These are phyloP conservation scores for Linyphia triangularis DNA, from an alignment of 2,888 invertebrate genomes.

Conservation along the genomic window DNA sequence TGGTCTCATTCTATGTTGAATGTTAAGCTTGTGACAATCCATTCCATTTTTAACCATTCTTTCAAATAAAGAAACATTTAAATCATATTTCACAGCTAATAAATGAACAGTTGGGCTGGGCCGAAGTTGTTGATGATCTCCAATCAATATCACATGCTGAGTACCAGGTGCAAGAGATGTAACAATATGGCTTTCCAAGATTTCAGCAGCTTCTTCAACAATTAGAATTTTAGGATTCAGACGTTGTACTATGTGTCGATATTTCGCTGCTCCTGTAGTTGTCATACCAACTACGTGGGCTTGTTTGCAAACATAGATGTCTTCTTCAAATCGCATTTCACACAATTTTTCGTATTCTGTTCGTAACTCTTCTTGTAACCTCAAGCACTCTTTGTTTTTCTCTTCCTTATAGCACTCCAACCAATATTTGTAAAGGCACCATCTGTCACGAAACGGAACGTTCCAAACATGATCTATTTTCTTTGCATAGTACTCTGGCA, in stretches of 20 bases:
- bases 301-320: constrained; percentile 34
- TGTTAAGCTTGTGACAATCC: constrained; percentile 78
- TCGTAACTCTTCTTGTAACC: constrained; percentile 12
- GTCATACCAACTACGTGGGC: constrained; percentile 85
- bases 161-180: constrained; percentile 87
- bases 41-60: constrained; percentile 78
- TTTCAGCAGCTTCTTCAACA: constrained; percentile 94
- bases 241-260: constrained; percentile 84
- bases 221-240: constrained; percentile 84
- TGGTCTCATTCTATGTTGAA: constrained; percentile 80
- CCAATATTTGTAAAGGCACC: constrained; percentile 71
- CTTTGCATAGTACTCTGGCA: constrained; percentile 19
- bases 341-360: constrained; percentile 18
- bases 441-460: constrained; percentile 18
- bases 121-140: constrained; percentile 81
- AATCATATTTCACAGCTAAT: constrained; percentile 79
- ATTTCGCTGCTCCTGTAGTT: constrained; percentile 87
- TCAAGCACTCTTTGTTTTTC: neutral
- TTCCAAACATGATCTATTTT: constrained; percentile 45
- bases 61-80: constrained; percentile 81
- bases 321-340: constrained; percentile 53
- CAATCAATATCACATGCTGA: constrained; percentile 90
- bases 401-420: constrained; percentile 18
- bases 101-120: constrained; percentile 80
- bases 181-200: constrained; percentile 90